phyloP scores from a whole-genome alignment of 2,797 vertebrate genomes.

The Macroramphosus scolopax region DNA sequence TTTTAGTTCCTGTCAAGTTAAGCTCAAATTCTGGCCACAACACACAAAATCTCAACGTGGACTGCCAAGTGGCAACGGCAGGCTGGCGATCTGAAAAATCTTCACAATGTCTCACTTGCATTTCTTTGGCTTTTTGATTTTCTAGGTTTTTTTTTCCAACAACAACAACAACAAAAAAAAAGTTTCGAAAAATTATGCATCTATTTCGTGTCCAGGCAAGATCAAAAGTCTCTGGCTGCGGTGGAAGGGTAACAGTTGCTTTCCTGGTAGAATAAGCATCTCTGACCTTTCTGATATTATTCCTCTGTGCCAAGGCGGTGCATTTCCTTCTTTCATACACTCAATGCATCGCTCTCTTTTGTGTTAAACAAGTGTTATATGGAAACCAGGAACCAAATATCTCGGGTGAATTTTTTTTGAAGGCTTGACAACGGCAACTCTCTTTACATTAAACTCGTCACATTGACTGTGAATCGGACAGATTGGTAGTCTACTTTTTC shows the following conservation, averaged over 20 bases:
- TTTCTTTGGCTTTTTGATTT: conserved; percentile 35
- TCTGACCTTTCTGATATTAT: conserved; percentile 46
- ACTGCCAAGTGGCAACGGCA: conserved; percentile 54
- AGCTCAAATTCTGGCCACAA: conserved; percentile 43
- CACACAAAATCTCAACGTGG: conserved; percentile 43
- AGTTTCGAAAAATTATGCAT: too few relatives aligned
- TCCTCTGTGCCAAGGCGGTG: conserved; percentile 24
- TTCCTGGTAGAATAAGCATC: conserved; percentile 43
- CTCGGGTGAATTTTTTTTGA: too few relatives aligned
- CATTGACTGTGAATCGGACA: conserved; percentile 37
- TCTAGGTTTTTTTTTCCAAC: too few relatives aligned
- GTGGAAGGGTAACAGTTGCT: conserved; percentile 40
- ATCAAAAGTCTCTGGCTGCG: conserved; percentile 37
- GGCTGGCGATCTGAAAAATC: conserved; percentile 50
- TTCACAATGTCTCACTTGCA: conserved; percentile 32
- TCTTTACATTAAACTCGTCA: conserved; percentile 51
- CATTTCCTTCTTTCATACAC: conserved; percentile 24
- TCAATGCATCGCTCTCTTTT: conserved; percentile 32
- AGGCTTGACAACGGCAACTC: conserved; percentile 52
- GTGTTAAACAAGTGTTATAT: conserved; percentile 64
- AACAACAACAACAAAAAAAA: too few relatives aligned
- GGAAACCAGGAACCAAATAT: conserved; percentile 54
- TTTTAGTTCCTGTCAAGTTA: conserved; percentile 49
- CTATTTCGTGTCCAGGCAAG: conserved; percentile 29
- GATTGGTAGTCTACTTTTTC: conserved; percentile 44